A percentile compares a stretch with the other conserved stretches of the same genome.
These are phyloP conservation scores for Carcinoscorpius rotundicauda DNA, from an alignment of 1,140 invertebrate species.

Conservation along the genomic window DNA sequence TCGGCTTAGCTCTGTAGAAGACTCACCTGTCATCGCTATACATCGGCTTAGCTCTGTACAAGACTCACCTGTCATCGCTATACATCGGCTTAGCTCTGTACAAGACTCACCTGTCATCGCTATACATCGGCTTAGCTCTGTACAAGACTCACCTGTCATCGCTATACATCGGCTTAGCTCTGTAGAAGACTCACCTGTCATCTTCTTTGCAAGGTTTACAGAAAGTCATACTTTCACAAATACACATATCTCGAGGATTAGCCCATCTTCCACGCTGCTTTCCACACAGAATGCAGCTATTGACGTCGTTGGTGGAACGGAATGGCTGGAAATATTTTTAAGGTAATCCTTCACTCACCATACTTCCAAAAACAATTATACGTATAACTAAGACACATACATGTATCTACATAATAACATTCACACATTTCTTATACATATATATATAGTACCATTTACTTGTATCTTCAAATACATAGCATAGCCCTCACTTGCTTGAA, in stretches of 20 bases:
- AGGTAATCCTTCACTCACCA: too few species aligned
- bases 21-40: neutral
- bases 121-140: too few species aligned
- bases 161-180: too few species aligned
- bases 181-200: neutral
- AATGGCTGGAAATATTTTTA: neutral
- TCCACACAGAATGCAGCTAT: slow-evolving; percentile 1
- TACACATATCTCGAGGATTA: neutral
- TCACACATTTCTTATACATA: too few species aligned
- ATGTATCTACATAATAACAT: too few species aligned
- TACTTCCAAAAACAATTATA: too few species aligned
- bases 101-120: neutral
- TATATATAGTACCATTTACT: too few species aligned
- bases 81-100: neutral
- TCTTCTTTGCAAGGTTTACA: neutral
- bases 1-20: too few species aligned
- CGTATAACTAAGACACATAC: too few species aligned
- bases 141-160: neutral
- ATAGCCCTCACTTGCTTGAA: too few species aligned
- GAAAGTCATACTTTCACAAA: neutral
- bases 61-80: neutral
- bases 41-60: too few species aligned
- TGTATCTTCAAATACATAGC: too few species aligned
- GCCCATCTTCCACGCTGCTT: neutral
- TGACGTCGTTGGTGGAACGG: neutral